Evolutionary conservation across 1,140 invertebrate species (phyloP).

Genomic region (Aphidius gifuensis): DNA sequence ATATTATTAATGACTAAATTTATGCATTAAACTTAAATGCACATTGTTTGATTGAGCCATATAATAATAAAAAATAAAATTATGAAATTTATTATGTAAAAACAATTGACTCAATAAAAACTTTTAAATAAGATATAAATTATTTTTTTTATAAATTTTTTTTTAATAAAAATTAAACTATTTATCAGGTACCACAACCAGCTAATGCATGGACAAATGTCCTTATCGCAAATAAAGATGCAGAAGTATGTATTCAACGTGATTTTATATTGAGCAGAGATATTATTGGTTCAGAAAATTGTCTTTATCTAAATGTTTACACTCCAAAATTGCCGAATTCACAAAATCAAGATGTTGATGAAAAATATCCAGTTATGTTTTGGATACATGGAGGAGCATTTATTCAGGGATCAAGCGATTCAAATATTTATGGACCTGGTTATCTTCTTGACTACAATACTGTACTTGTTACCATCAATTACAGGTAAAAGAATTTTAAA

Average conservation of each 20-base stretch:
- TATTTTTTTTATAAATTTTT: too few species aligned
- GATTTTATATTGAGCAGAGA: conserved; percentile 55
- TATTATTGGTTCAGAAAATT: conserved; percentile 73
- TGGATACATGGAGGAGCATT: conserved; percentile 76
- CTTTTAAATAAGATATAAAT: too few species aligned
- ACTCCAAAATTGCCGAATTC: conserved; percentile 57
- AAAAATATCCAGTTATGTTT: conserved; percentile 65
- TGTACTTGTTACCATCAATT: conserved; percentile 76
- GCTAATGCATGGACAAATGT: neutral
- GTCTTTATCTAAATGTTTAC: conserved; percentile 83
- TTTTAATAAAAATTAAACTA: too few species aligned
- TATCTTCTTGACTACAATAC: conserved; percentile 72
- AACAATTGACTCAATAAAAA: too few species aligned
- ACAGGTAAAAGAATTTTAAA: conserved; percentile 56
- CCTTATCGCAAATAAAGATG: conserved; percentile 52
- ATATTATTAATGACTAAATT: too few species aligned
- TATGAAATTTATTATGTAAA: too few species aligned
- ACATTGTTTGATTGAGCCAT: too few species aligned
- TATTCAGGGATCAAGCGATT: conserved; percentile 65
- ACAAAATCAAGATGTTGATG: neutral
- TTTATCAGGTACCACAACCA: neutral
- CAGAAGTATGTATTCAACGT: conserved; percentile 70
- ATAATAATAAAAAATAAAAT: too few species aligned
- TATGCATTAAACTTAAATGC: too few species aligned
- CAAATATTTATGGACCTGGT: conserved; percentile 68